Evolutionary conservation across 2,888 invertebrate genomes (phyloP), one percentile per base, ranked within the genome.

Genomic region (Epinotia demarniana): DNA sequence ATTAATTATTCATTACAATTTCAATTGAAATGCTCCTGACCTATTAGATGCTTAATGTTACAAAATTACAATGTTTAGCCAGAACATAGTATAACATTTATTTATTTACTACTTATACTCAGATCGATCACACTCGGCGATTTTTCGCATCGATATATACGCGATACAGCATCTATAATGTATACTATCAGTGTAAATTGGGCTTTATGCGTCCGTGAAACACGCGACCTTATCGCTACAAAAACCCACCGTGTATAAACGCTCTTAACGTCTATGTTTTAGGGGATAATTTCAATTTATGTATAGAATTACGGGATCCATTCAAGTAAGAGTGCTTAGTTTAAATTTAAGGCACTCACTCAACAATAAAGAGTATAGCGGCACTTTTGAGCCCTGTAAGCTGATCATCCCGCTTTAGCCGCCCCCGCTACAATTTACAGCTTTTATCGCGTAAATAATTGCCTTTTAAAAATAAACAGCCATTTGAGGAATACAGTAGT

Each of bases 371-470:
- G 33, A 57, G 33, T 16, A 55, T 57, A 57, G 39, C 67, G n/a
- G 55, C 18, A 39, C 23, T 49, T 64, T 49, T 49, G 49, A 3
- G 46, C 53, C 12, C 18, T 57, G 55, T 67, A 67, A 55, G 67
- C 67, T 55, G 55, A 55, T 55, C 55, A 67, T n/a, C 66, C 62
- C 53, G n/a, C 27, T 16, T 67, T 33, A 33, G 55, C 27, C 66
- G 33, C 27, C 18, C 18, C 33, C 66, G 55, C 66, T 33, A 33
- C 39, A 55, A 67, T 55, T 67, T 67, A 39, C 33, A 39, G 67
- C 67, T 67, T 67, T 57, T 49, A 33, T 55, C n/a, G 6, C 13
- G 33, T 55, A 33, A 66, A 66, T 66, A 53, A 53, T 66, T 66
- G 18, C 27, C n/a, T 53, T 66, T 33, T 16, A 53, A 64, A 39